Percentiles rank a stretch among this genome's conserved stretches.
Conservation (phyloP, 2,888 invertebrate genomes). For the Panopea generosa region DNA sequence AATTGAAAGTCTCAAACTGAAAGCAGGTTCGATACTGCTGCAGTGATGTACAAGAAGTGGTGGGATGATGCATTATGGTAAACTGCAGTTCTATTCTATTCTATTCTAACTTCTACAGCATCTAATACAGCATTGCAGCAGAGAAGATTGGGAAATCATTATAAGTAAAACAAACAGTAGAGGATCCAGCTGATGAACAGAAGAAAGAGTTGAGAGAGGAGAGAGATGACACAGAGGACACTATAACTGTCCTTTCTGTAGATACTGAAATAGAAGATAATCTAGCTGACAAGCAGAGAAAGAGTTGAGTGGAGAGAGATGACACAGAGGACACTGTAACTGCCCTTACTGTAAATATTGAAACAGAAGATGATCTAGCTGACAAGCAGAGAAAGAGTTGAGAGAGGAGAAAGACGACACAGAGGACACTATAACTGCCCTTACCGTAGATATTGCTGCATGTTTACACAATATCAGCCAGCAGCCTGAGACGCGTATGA, state of each 20-base stretch:
- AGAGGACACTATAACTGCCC: constrained; percentile 63
- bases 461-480: constrained; percentile 81
- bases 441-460: constrained; percentile 54
- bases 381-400: constrained; percentile 20
- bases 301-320: constrained; percentile 9
- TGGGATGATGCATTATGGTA: no score
- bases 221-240: constrained; percentile 9
- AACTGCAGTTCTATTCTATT: no score
- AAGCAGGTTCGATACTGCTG: no score
- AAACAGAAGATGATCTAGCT: background rate
- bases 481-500: constrained; percentile 77
- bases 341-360: no score
- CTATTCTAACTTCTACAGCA: no score
- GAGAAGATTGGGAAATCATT: no score
- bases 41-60: no score
- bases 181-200: background rate
- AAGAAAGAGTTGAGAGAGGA: constrained; percentile 9
- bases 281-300: background rate
- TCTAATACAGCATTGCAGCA: no score
- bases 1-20: no score
- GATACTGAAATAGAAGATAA: background rate
- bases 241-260: constrained; percentile 15
- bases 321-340: constrained; percentile 14
- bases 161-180: no score
- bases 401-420: constrained; percentile 18